Evolutionary conservation across 64 coral and sea anemone species (phyloP).

Genomic region (Hydrozoanthus tunicans): DNA sequence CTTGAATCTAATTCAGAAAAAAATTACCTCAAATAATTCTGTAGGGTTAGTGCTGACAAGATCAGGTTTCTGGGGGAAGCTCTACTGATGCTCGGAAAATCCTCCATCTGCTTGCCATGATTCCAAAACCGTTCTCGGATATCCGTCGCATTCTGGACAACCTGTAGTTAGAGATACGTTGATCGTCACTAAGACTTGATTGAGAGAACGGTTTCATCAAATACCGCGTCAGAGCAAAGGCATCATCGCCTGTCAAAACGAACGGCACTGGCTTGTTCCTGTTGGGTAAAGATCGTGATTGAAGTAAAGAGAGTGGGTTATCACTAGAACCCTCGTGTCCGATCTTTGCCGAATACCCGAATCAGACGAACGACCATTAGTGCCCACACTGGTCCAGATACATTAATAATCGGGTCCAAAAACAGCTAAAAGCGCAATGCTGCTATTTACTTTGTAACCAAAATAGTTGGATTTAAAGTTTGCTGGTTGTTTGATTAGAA

Average conservation of each 20-base stretch:
- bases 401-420: slow-evolving; percentile 47
- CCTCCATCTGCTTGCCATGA: slow-evolving; percentile 12
- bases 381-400: slow-evolving; percentile 45
- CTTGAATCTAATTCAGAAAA: neutral
- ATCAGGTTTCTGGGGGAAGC: slow-evolving; percentile 3
- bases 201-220: slow-evolving; percentile 74
- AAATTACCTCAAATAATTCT: slow-evolving; percentile 50
- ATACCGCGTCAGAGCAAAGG: slow-evolving; percentile 61
- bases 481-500: slow-evolving; percentile 1
- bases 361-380: slow-evolving; percentile 52
- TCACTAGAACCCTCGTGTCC: slow-evolving; percentile 12
- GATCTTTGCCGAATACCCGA: slow-evolving; percentile 55
- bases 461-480: neutral
- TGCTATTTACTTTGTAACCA: slow-evolving; percentile 19
- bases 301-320: neutral
- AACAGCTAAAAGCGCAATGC: slow-evolving; percentile 10
- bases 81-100: slow-evolving; percentile 1
- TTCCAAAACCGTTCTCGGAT: slow-evolving; percentile 53
- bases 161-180: neutral
- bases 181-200: slow-evolving; percentile 20
- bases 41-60: slow-evolving; percentile 33
- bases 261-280: slow-evolving; percentile 57
- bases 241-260: slow-evolving; percentile 67
- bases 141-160: slow-evolving; percentile 25
- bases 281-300: slow-evolving; percentile 33